Conservation (phyloP, 2,888 invertebrate genomes). For the Phortica okadai region DNA sequence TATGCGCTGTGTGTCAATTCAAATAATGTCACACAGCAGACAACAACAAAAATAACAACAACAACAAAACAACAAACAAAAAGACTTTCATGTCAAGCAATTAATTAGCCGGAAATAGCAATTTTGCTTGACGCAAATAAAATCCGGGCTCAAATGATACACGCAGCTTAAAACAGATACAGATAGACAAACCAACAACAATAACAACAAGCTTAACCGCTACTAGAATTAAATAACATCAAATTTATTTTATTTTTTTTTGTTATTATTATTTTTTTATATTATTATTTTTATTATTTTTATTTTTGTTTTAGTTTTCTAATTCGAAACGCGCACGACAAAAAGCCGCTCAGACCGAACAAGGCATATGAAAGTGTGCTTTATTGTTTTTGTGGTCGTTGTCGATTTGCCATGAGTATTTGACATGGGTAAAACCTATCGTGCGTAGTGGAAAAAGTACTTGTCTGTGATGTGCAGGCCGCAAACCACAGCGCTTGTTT, state of each 20-base stretch:
- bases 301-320: neutral
- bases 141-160: neutral
- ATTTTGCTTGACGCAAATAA: constrained; percentile 38
- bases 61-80: neutral
- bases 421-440: neutral
- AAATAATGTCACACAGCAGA: neutral
- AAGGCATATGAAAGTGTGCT: neutral
- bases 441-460: no score
- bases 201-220: neutral
- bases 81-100: constrained; percentile 16
- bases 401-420: neutral
- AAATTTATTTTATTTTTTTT: no score
- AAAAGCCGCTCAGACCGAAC: neutral
- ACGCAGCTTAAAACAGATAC: neutral
- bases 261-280: no score
- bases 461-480: no score
- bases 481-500: no score
- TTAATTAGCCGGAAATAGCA: constrained; percentile 44
- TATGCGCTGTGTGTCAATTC: no score
- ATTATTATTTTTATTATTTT: neutral
- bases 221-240: neutral
- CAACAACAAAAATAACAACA: constrained; percentile 1
- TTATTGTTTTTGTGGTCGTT: neutral
- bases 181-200: neutral
- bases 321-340: neutral